Conservation (phyloP, 2,113 vertebrate genomes). For the Prunella fulvescens region DNA sequence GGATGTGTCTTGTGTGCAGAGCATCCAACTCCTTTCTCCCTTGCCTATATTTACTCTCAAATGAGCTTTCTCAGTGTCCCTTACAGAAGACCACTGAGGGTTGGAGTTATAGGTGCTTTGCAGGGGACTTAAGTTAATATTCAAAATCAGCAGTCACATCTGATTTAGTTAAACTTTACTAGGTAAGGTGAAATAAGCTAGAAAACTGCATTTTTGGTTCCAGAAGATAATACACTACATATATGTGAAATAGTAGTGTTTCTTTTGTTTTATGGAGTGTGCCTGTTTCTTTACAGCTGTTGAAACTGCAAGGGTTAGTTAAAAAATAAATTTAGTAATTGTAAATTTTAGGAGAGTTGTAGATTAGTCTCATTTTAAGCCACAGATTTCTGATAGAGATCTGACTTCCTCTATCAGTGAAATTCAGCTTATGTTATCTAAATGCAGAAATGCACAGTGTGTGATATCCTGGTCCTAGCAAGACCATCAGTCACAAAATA, state of each 20-base stretch:
- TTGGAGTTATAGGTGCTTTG: background rate
- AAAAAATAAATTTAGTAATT: background rate
- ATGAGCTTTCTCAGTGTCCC: background rate
- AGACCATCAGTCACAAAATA: background rate
- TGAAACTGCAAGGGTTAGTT: background rate
- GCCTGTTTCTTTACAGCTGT: background rate
- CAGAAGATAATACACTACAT: background rate
- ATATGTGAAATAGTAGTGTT: background rate
- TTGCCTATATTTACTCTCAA: background rate
- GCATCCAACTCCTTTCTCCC: background rate
- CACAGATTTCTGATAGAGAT: background rate
- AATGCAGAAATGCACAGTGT: background rate
- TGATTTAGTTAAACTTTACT: background rate
- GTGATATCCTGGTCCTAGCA: background rate
- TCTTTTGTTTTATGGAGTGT: rapidly evolving
- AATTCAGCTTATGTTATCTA: background rate
- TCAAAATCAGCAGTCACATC: background rate
- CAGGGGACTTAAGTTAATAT: background rate
- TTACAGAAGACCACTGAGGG: background rate
- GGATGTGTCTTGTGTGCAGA: background rate
- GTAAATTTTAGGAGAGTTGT: background rate
- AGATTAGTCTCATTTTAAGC: background rate
- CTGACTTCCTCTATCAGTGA: background rate
- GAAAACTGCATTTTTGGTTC: background rate
- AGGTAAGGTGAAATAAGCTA: background rate